Percentiles rank a stretch among this genome's conserved stretches.
These are phyloP conservation scores for Vulpes ferrilata DNA, from an alignment of 2,113 vertebrate genomes.

Conservation along the genomic window DNA sequence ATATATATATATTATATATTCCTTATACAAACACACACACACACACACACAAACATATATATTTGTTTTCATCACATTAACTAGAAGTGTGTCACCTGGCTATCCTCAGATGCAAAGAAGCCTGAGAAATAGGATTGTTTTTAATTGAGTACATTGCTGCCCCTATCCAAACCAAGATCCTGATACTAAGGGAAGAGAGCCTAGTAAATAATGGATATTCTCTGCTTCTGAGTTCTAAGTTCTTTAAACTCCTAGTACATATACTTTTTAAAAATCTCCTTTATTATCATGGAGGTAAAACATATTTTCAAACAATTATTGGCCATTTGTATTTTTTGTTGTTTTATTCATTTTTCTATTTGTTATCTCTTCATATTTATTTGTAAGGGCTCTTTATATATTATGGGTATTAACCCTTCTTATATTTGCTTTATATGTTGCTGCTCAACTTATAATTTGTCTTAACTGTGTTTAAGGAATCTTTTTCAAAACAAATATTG, in stretches of 20 bases:
- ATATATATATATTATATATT: too few species aligned
- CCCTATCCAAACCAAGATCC: not conserved
- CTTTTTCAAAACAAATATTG: not conserved
- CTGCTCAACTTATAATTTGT: conserved; percentile 8
- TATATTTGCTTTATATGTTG: not conserved
- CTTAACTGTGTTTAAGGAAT: not conserved
- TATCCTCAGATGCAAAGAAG: not conserved
- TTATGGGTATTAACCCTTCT: not conserved
- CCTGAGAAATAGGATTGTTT: not conserved
- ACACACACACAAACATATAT: too few species aligned
- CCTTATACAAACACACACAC: too few species aligned
- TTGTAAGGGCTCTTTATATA: not conserved
- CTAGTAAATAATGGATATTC: not conserved
- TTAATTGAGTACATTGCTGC: not conserved
- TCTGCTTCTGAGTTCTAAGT: not conserved
- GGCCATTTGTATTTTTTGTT: not conserved
- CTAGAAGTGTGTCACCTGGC: not conserved
- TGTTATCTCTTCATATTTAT: not conserved
- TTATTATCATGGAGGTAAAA: not conserved
- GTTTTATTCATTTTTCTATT: not conserved
- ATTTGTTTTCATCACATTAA: not conserved
- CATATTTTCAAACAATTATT: not conserved
- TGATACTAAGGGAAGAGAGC: not conserved
- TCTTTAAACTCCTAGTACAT: not conserved
- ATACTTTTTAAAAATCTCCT: not conserved